These are phyloP conservation scores for Aldrovandia affinis DNA, from an alignment of 2,797 vertebrate species.

Conservation along the genomic window DNA sequence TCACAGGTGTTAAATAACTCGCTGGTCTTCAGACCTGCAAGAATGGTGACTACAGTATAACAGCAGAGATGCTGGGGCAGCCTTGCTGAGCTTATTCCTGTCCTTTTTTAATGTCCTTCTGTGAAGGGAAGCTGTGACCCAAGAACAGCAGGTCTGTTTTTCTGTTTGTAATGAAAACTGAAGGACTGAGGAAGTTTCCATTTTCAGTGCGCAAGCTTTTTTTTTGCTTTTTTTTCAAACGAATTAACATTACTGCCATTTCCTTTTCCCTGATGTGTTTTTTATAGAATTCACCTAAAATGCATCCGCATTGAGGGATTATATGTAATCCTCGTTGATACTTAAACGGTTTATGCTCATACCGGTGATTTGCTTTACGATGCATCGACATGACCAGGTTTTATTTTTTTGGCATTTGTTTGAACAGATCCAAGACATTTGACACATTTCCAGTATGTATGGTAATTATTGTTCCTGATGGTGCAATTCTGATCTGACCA, in stretches of 20 bases:
- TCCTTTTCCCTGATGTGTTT: background rate
- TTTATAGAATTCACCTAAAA: background rate
- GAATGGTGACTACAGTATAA: background rate
- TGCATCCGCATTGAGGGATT: background rate
- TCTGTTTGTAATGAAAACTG: conserved; percentile 3
- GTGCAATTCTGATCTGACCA: background rate
- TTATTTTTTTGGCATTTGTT: background rate
- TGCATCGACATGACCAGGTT: background rate
- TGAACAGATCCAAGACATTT: background rate
- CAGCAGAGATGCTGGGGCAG: background rate
- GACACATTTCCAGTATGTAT: background rate
- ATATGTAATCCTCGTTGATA: background rate
- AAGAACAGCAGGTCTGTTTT: conserved; percentile 11
- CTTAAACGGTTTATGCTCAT: background rate
- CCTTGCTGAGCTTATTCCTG: background rate
- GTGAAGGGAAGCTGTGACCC: conserved; percentile 5
- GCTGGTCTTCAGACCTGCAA: background rate
- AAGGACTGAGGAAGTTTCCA: background rate
- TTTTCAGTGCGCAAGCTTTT: background rate
- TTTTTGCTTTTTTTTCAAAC: background rate
- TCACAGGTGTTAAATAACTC: background rate
- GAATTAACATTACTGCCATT: background rate
- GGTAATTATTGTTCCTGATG: background rate
- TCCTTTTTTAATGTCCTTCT: conserved; percentile 10
- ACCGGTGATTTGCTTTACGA: background rate